Conservation (phyloP, 2,113 vertebrate genomes). For the Cricetomys ansorgei region DNA sequence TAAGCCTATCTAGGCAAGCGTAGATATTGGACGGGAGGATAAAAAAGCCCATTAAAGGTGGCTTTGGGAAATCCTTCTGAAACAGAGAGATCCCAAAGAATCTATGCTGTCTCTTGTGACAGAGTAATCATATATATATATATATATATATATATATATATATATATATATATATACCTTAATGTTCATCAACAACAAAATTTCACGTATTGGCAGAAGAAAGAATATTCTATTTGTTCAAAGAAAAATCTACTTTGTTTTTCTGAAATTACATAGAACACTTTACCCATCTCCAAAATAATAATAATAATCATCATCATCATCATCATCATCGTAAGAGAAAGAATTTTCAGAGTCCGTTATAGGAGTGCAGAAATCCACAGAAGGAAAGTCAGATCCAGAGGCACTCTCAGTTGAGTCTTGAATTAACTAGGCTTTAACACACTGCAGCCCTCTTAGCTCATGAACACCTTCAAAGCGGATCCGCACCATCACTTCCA, state of each 20-base stretch:
- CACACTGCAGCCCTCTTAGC: background rate
- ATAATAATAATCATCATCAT: too few relatives aligned
- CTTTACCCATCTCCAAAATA: background rate
- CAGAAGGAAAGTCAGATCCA: background rate
- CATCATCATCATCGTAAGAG: background rate
- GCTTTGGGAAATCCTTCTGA: background rate
- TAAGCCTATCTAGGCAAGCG: background rate
- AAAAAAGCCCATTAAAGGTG: background rate
- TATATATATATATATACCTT: too few relatives aligned
- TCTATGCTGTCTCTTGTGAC: background rate
- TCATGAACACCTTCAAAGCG: background rate
- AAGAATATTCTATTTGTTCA: background rate
- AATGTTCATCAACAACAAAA: background rate
- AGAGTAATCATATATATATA: background rate
- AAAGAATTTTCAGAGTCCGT: background rate
- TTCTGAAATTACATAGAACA: slow-evolving; percentile 11
- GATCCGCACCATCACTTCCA: background rate
- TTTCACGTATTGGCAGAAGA: slow-evolving; percentile 33
- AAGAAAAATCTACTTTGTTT: background rate
- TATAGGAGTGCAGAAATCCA: background rate
- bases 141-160: too few relatives aligned
- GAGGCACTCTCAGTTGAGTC: background rate
- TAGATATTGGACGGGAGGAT: background rate
- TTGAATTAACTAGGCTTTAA: background rate
- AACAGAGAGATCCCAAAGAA: background rate